phyloP scores from a whole-genome alignment of 1,140 invertebrate genomes.

The Dinoponera quadriceps region DNA sequence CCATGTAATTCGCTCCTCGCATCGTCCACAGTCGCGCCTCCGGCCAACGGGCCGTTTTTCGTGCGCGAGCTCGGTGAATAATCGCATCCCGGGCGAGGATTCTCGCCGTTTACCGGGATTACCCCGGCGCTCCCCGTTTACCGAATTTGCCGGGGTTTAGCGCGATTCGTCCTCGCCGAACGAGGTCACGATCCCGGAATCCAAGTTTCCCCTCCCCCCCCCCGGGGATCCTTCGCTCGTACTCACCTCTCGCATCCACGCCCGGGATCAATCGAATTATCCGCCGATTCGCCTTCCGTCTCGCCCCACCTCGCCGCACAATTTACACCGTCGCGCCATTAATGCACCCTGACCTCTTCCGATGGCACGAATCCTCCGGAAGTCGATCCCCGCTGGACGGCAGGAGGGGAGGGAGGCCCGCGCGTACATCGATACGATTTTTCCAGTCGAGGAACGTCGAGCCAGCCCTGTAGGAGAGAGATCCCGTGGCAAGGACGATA shows the following conservation, averaged over 20 bases:
- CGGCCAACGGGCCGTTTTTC: no score
- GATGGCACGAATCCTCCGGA: constrained; percentile 58
- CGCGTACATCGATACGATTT: constrained; percentile 55
- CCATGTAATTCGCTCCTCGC: background rate
- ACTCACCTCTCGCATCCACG: background rate
- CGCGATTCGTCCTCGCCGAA: constrained; percentile 13
- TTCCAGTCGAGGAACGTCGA: constrained; percentile 54
- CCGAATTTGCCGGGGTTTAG: constrained; percentile 14
- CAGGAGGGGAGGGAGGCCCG: background rate
- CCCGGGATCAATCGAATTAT: constrained; percentile 22
- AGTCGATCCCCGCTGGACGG: constrained; percentile 1
- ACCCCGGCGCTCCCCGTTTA: background rate
- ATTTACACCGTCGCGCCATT: background rate
- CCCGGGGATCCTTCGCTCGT: constrained; percentile 11
- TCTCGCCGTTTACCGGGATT: background rate
- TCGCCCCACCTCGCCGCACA: background rate
- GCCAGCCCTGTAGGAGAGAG: constrained; percentile 2
- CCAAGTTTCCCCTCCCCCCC: background rate
- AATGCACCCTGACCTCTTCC: background rate
- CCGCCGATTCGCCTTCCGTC: background rate
- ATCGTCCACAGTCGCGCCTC: background rate
- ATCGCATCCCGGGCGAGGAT: background rate
- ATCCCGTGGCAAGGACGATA: constrained; percentile 9
- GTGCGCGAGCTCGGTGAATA: background rate
- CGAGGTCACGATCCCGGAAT: constrained; percentile 40